phyloP scores from a whole-genome alignment of 2,797 vertebrate species.

The Moxostoma hubbsi region DNA sequence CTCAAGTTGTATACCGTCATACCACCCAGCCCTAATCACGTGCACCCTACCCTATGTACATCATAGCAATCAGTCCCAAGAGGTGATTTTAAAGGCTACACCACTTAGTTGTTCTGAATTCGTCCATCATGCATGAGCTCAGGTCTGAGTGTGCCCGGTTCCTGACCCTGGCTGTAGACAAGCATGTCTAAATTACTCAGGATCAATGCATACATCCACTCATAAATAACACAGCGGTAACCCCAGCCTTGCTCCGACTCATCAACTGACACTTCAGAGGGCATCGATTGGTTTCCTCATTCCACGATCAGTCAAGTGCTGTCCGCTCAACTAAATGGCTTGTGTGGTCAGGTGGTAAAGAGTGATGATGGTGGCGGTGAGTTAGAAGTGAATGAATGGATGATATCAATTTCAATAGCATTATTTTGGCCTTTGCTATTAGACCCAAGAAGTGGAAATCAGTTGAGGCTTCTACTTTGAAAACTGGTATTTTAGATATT shows the following conservation, averaged over 20 bases:
- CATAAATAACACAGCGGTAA: conserved; percentile 60
- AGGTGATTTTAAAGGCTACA: neutral
- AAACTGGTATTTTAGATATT: neutral
- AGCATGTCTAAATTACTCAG: conserved; percentile 47
- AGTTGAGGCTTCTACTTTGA: neutral
- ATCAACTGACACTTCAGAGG: conserved; percentile 56
- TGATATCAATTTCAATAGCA: neutral
- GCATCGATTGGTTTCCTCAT: conserved; percentile 51
- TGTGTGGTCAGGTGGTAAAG: conserved; percentile 20
- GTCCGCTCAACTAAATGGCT: conserved; percentile 43
- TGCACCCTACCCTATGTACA: neutral
- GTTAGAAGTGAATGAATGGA: neutral
- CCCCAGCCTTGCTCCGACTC: conserved; percentile 30
- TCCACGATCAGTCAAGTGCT: conserved; percentile 41
- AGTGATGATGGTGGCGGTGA: conserved; percentile 21
- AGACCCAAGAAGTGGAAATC: neutral
- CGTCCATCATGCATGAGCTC: neutral
- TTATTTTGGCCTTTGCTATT: neutral
- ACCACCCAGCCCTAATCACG: neutral
- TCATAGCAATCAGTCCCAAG: neutral
- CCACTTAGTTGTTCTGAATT: neutral
- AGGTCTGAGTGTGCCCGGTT: neutral
- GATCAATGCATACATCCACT: conserved; percentile 57
- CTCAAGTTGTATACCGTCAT: too few relatives aligned
- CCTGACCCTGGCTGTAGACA: conserved; percentile 52